Evolutionary conservation across 2,888 invertebrate species (phyloP), one percentile per base, ranked within the genome.

Genomic region (Drosophila flavopinicola): DNA sequence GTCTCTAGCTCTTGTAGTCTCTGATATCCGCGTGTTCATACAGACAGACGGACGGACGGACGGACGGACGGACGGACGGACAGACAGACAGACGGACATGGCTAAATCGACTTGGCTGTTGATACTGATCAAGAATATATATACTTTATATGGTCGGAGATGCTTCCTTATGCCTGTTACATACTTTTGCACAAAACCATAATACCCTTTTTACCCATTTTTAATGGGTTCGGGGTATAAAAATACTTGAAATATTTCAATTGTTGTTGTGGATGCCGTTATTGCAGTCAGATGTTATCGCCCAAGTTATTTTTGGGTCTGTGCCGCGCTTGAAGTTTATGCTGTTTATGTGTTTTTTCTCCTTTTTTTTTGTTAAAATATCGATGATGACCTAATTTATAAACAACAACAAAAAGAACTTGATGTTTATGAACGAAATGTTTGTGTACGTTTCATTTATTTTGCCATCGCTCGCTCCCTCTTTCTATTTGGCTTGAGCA

Each of bases 381-480:
- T 74, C 30, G 61, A 42, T 48, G 77, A 79, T 79, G 79, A 79
- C 80, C 84, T 79, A 79, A 79, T 85, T 85, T 66, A 57, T 13
- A 32, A 48, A 32, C 32, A 47, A 32, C 53, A 58, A 44, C 20
- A 11, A 33, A 20, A 35, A 11, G 9, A 29, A 54, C 56, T 48
- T 61, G 13, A 42, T 39, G 35, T 57, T 33, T 33, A 51, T 41
- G 41, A 45, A 52, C 44, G 49, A 73, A 59, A 60, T 52, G 45
- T 61, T 29, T 25, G 54, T 75, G 33, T 70, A 44, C 41, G 35
- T 51, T 48, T 56, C 30, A 57, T 65, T 45, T 68, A 42, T 45
- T 59, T 42, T 33, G 11, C n/a, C 29, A 39, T 45, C 29, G 35
- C 7, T 45, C 29, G 35, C 7, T 33, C 10, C 38, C 13, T 44